Conservation (phyloP, 2,797 vertebrate species). For the Xenopus petersii region DNA sequence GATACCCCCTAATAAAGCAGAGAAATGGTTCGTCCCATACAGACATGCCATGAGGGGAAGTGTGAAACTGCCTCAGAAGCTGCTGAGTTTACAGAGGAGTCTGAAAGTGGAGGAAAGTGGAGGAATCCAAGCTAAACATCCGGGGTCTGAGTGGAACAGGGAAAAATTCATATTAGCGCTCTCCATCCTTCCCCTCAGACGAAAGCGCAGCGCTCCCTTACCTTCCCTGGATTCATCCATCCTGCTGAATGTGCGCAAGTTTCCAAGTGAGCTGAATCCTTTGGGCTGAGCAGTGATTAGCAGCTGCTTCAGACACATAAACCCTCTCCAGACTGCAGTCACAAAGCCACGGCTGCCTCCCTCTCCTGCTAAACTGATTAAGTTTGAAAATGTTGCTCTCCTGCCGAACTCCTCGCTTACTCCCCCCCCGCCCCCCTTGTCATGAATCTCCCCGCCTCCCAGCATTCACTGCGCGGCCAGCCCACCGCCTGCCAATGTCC, state of each 20-base stretch:
- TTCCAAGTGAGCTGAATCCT: not conserved
- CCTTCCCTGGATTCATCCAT: conserved; percentile 30
- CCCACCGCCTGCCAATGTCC: conserved; percentile 38
- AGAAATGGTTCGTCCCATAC: too few relatives aligned
- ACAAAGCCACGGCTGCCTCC: conserved; percentile 17
- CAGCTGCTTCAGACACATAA: conserved; percentile 1
- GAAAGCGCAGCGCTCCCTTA: conserved; percentile 2
- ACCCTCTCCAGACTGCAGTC: conserved; percentile 12
- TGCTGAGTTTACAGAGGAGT: conserved; percentile 23
- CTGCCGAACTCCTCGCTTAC: conserved; percentile 29
- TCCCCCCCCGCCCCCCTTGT: conserved; percentile 28
- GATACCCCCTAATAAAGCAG: too few relatives aligned
- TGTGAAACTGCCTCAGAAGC: conserved; percentile 26
- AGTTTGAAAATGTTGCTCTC: conserved; percentile 46
- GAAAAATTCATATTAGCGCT: conserved; percentile 24
- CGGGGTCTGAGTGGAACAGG: conserved; percentile 20
- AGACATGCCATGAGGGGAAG: too few relatives aligned
- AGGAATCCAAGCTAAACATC: conserved; percentile 40
- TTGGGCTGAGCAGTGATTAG: not conserved
- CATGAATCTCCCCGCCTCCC: conserved; percentile 23
- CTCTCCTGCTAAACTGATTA: conserved; percentile 42
- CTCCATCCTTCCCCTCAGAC: not conserved
- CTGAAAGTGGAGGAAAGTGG: conserved; percentile 9
- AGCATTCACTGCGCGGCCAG: conserved; percentile 21
- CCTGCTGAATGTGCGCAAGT: not conserved